Evolutionary conservation across 1,140 invertebrate species (phyloP), one percentile per base, ranked within the genome.

Genomic region (Dendrolimus punctatus): DNA sequence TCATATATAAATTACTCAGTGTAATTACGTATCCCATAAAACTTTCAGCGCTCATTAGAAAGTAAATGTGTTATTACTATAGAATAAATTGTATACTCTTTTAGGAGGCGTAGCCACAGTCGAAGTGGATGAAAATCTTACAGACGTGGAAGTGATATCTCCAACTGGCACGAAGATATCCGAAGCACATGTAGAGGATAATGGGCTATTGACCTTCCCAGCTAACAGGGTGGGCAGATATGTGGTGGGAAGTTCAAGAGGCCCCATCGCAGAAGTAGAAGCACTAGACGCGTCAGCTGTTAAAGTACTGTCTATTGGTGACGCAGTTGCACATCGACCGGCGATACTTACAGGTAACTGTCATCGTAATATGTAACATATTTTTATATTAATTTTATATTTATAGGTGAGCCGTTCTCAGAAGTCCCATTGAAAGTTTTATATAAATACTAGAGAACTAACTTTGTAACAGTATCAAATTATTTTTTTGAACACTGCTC

Each of bases 221-320:
- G 89, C 88, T 0, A 80, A 77, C 47, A 71, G 80, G 54, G 89
- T 89, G 0, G 89, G 90, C 0, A 75, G 87, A 39, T 90, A 90
- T 51, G 76, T 87, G 4, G 80, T 90, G 37, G 71, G 87, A 4
- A 85, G 85, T 38, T 62, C 87, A 5, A 72, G 76, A 52, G 79
- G 57, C 41, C 87, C 68, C 58, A 76, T 74, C 57, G 84, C 88
- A 37, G 92, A 92, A 2, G 91, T 97, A 4, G 94, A 96, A 72
- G 95, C 95, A 0, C 95, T 96, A 55, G 96, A 98, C 86, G 94
- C 96, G 0, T 89, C 90, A 5, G 90, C 93, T 70, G 94, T 98
- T 8, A 91, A 92, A 52, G 90, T 96, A 48, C 88, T 92, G 42
- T 93, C 95, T 58, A 89, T 95, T 48, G 91, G 92, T 10, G 93